These are phyloP conservation scores for Penaeus indicus DNA, from an alignment of 1,140 invertebrate species.

Conservation along the genomic window DNA sequence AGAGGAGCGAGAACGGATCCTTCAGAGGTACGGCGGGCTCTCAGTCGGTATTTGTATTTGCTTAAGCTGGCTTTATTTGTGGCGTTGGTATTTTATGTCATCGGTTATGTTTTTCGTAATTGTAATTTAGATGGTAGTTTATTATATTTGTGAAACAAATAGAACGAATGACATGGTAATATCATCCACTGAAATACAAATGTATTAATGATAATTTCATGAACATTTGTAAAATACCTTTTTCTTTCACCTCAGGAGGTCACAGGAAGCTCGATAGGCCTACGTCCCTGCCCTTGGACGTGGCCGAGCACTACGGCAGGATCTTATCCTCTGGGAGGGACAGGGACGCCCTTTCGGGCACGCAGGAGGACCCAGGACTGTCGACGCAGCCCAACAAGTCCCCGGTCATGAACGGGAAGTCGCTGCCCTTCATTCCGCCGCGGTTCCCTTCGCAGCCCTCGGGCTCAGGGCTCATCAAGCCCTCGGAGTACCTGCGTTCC, in stretches of 20 bases:
- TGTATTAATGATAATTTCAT: no score
- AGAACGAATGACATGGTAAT: not conserved
- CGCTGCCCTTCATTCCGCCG: slow-evolving; percentile 81
- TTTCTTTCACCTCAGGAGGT: not conserved
- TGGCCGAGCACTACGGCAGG: slow-evolving; percentile 54
- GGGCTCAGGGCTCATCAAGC: slow-evolving; percentile 87
- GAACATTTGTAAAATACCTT: not conserved
- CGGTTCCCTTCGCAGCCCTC: slow-evolving; percentile 80
- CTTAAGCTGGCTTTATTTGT: not conserved
- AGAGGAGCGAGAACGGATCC: slow-evolving; percentile 40
- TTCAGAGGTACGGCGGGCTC: not conserved
- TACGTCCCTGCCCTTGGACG: slow-evolving; percentile 64
- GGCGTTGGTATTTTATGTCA: not conserved
- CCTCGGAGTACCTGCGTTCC: slow-evolving; percentile 89
- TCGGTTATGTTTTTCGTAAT: not conserved
- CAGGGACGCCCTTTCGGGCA: slow-evolving; percentile 1
- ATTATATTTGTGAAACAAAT: no score
- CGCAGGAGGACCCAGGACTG: slow-evolving; percentile 32
- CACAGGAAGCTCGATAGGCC: slow-evolving; percentile 55
- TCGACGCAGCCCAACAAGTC: slow-evolving; percentile 8
- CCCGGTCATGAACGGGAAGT: slow-evolving; percentile 17
- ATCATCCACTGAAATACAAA: no score
- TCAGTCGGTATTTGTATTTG: no score
- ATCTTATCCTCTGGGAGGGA: slow-evolving; percentile 43
- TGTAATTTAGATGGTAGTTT: not conserved